Conservation (phyloP, 1,140 invertebrate genomes). For the Apocrypta bakeri region DNA sequence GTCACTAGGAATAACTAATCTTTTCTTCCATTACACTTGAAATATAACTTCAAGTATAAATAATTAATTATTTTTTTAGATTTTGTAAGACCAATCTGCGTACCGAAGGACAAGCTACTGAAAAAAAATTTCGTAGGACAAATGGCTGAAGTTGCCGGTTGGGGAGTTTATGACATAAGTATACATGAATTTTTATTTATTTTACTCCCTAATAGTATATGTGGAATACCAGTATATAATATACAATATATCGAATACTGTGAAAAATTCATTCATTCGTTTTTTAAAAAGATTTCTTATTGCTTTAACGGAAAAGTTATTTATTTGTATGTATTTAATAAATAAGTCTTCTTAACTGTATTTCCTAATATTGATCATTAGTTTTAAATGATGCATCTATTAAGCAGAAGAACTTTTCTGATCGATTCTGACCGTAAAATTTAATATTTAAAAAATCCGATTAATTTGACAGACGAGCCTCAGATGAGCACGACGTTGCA, state of each 20-base stretch:
- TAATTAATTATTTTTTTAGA: slow-evolving; percentile 59
- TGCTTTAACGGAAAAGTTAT: too few relatives aligned
- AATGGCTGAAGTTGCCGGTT: slow-evolving; percentile 75
- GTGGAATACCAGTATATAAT: too few relatives aligned
- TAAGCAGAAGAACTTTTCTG: too few relatives aligned
- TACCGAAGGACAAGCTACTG: slow-evolving; percentile 67
- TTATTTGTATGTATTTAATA: too few relatives aligned
- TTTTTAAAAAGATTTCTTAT: too few relatives aligned
- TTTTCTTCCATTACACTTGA: too few relatives aligned
- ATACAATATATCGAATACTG: too few relatives aligned
- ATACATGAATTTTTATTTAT: slow-evolving; percentile 29
- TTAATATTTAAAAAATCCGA: not conserved
- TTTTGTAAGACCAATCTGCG: slow-evolving; percentile 77
- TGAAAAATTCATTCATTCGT: too few relatives aligned
- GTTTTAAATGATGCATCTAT: too few relatives aligned
- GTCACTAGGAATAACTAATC: not conserved
- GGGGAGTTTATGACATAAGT: slow-evolving; percentile 71
- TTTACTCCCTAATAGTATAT: not conserved
- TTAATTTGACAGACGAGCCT: slow-evolving; percentile 5
- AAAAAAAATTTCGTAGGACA: slow-evolving; percentile 66
- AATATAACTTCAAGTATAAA: not conserved
- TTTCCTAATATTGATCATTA: too few relatives aligned
- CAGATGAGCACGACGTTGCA: slow-evolving; percentile 64
- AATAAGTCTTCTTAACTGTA: too few relatives aligned
- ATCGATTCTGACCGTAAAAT: too few relatives aligned